Base-by-base conservation (phyloP, 2,797 vertebrate genomes). In the Brachyrhaphis roseni region DNA sequence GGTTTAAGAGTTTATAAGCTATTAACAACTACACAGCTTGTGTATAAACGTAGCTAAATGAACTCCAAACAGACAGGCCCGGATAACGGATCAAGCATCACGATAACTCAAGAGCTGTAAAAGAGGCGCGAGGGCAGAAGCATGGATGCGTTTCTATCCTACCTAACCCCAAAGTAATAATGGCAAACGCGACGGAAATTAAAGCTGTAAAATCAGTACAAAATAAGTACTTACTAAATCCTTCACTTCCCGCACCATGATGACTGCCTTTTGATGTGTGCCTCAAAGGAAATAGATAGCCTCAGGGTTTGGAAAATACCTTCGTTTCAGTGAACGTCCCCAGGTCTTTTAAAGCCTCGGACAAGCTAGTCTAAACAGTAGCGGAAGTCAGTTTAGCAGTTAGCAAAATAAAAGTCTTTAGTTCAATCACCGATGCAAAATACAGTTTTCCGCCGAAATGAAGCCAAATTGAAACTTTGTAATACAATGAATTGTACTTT, bases 221-320 rank as follows among this genome's bases (percentile, higher is more conserved):
- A 41, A 70, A 43, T 34, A n/a, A 46, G n/a, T 15, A 72, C 81
- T 39, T 66, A 83, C 81, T 77, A 79, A 64, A 53, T 15, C 41
- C 23, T 72, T 11, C 10, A 83, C 74, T 62, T 76, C 36, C 1
- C 74, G 66, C n/a, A 79, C 81, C 81, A 83, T 83, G 18, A 41
- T 92, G 0, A 49, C 36, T 1, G 57, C 1, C 16, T 8, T 13
- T 1, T 10, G 3, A 0, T 0, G 57, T 0, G 1, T 1, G 72
- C 41, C 41, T 45, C 41, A 7, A n/a, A 13, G 12, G 11, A 28
- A 26, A 41, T 1, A 26, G 10, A 0, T 6, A 1, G 0, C 23
- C 23, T 0, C 13, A 0, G 0, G 0, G 6, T 1, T 7, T 7
- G 15, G 3, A 31, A 20, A 75, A 55, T 34, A 36, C 26, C 66